Evolutionary conservation across 2,888 invertebrate species (phyloP), one percentile per base, ranked within the genome.

Genomic region (Azorinus chamasolen): DNA sequence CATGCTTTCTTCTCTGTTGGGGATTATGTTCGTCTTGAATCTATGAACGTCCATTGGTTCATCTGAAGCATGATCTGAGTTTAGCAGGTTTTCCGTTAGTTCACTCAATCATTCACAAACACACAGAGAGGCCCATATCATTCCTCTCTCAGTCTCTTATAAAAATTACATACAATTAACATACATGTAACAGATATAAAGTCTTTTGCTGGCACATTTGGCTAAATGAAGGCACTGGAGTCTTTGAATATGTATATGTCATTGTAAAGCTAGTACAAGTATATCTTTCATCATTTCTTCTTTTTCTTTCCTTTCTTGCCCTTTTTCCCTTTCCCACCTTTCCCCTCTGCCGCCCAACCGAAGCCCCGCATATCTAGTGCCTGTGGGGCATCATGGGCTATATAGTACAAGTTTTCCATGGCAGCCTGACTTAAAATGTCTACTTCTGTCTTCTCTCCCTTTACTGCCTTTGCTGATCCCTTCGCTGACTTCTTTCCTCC

Each of bases 371-470:
- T 96, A 87, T 95, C 96, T 16, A 98, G 93, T 12, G 98, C 95
- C 90, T 98, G 97, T 93, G 97, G 97, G 0, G 97, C 96, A 91
- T 97, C 97, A 91, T 98, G 98, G 85, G 98, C 98, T 0, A 96
- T 97, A 90, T 97, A 97, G 92, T 98, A 98, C 0, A 98, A 97
- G 90, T 98, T 98, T 83, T 97, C 96, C 97, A 98, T 97, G 0
- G 97, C 97, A 2, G 96, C 96, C 86, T 97, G 97, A 81, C 96
- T 61, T 88, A 97, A 95, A 89, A 97, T 96, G 88, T 97, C 97
- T 63, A 96, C 96, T 41, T 96, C 88, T 57, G 79, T 63, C 62
- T 76, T 84, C 41, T 83, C 85, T 46, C 82, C 74, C 59, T 87
- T 84, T 18, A 79, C 80, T 16, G 87, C 84, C 75, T 89, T 89